These are phyloP conservation scores for Therioaphis trifolii DNA, from an alignment of 2,888 invertebrate genomes.

Conservation along the genomic window DNA sequence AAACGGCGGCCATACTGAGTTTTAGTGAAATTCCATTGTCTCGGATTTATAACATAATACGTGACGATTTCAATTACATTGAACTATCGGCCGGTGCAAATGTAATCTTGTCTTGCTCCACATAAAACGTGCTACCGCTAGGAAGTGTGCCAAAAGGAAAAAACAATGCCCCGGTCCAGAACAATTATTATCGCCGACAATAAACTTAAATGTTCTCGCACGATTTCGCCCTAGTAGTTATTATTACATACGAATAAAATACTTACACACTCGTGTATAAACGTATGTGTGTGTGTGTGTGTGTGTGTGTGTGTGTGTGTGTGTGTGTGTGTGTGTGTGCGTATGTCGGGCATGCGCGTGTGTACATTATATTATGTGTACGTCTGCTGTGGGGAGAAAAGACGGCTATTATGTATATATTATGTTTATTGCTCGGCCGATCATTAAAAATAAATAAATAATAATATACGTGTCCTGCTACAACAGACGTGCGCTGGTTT, in stretches of 20 bases:
- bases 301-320: too few relatives aligned
- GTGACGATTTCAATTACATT: not conserved
- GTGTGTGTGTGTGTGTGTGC: too few relatives aligned
- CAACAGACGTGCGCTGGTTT: not conserved
- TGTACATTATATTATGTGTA: not conserved
- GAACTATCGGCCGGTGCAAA: not conserved
- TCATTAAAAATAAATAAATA: not conserved
- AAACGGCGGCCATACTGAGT: too few relatives aligned
- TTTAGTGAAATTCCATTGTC: too few relatives aligned
- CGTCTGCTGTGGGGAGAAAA: not conserved
- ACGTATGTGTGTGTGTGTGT: not conserved
- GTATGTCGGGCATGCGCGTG: too few relatives aligned
- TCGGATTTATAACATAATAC: too few relatives aligned
- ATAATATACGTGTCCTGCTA: not conserved
- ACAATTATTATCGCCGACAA: slow-evolving; percentile 14
- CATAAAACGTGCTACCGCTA: not conserved
- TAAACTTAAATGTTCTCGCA: slow-evolving; percentile 38
- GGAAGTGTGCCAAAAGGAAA: slow-evolving; percentile 14
- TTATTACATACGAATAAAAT: too few relatives aligned
- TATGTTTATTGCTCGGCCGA: not conserved
- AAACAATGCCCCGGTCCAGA: not conserved
- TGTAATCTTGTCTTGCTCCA: not conserved
- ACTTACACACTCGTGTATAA: not conserved
- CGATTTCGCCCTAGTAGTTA: slow-evolving; percentile 32
- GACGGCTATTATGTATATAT: not conserved